A percentile compares a stretch with the other conserved stretches of the same genome.
Evolutionary conservation across 2,888 invertebrate species (phyloP).

Genomic region (Eumacrocentrus americanus): DNA sequence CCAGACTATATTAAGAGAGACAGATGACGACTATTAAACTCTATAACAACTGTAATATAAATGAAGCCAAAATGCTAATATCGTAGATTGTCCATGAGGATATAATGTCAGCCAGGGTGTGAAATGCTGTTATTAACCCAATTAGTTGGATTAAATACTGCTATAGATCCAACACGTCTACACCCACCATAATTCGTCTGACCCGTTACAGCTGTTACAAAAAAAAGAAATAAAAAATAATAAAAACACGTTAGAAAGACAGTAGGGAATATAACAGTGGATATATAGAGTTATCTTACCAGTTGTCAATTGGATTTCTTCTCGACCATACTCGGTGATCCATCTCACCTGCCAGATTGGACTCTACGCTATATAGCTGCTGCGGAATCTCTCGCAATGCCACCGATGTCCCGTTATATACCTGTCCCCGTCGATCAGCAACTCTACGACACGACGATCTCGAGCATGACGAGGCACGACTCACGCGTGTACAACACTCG

Average conservation of each 20-base stretch:
- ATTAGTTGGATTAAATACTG: constrained; percentile 2
- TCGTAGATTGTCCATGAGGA: not conserved
- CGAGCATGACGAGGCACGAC: constrained; percentile 9
- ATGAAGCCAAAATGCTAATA: no score
- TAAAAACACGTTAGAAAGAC: not conserved
- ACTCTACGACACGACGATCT: no score
- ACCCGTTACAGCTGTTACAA: not conserved
- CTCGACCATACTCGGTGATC: constrained; percentile 43
- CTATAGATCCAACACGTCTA: no score
- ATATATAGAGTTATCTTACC: not conserved
- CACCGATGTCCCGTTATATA: constrained; percentile 44
- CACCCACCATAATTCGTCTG: not conserved
- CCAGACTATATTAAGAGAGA: not conserved
- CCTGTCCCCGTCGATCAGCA: constrained; percentile 50
- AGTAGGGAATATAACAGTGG: constrained; percentile 7
- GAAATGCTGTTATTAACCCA: constrained; percentile 6
- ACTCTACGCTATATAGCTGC: not conserved
- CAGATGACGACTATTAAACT: not conserved
- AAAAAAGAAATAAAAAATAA: no score
- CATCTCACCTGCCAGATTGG: constrained; percentile 51
- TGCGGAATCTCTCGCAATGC: constrained; percentile 37
- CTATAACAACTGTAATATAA: not conserved
- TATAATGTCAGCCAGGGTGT: not conserved
- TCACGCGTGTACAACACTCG: not conserved
- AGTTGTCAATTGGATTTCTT: constrained; percentile 15